These are phyloP conservation scores for Tupaia chinensis DNA, from an alignment of 2,113 vertebrate species.

Conservation along the genomic window DNA sequence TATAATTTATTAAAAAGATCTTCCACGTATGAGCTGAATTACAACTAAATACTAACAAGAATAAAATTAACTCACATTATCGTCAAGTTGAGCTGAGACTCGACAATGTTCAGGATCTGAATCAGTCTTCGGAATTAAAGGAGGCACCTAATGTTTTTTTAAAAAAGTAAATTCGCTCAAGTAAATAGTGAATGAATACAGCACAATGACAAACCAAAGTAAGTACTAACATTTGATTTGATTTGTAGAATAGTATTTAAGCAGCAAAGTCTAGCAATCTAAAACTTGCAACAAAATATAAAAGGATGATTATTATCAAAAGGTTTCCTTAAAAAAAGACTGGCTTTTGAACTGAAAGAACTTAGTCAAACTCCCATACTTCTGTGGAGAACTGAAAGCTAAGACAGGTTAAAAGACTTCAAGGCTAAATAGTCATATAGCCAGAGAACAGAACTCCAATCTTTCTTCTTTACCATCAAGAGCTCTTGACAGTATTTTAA, in stretches of 20 bases:
- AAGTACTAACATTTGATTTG: not conserved
- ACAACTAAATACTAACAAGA: not conserved
- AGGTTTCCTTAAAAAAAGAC: slow-evolving; percentile 12
- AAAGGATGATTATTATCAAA: not conserved
- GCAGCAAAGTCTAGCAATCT: not conserved
- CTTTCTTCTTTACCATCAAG: slow-evolving; percentile 22
- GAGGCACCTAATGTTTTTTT: slow-evolving; percentile 91
- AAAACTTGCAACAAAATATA: slow-evolving; percentile 31
- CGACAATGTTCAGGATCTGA: slow-evolving; percentile 96
- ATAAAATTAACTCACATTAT: slow-evolving; percentile 92
- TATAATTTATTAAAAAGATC: not conserved
- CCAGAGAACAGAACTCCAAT: not conserved
- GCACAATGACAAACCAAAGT: not conserved
- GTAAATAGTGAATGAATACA: slow-evolving; percentile 19
- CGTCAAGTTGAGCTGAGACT: slow-evolving; percentile 97
- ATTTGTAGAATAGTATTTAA: not conserved
- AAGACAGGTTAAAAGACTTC: slow-evolving; percentile 30
- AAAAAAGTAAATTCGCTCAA: slow-evolving; percentile 2
- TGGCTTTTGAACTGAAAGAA: slow-evolving; percentile 41
- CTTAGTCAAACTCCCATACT: not conserved
- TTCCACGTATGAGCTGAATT: slow-evolving; percentile 47
- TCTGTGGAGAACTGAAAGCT: slow-evolving; percentile 52
- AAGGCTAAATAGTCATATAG: not conserved
- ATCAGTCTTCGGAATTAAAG: slow-evolving; percentile 95
- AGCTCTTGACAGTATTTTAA: not conserved